phyloP scores from a whole-genome alignment of 2,888 invertebrate genomes.

The Neoaliturus tenellus region DNA sequence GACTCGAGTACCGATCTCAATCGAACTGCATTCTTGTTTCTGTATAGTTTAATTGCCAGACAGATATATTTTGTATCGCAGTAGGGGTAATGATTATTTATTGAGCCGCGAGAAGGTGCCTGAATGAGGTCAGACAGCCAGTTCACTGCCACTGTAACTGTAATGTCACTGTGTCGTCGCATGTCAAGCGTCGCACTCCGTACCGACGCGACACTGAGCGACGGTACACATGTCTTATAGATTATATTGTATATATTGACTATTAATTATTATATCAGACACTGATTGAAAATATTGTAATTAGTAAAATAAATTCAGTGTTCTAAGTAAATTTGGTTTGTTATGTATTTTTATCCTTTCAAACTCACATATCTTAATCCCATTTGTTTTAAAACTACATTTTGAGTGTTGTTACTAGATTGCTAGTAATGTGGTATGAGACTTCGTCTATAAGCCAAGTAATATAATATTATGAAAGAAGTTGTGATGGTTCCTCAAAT shows the following conservation, averaged over 20 bases:
- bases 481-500: no score
- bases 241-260: slow-evolving; percentile 58
- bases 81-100: slow-evolving; percentile 49
- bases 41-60: slow-evolving; percentile 7
- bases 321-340: slow-evolving; percentile 19
- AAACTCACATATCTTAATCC: no score
- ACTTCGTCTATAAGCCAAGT: no score
- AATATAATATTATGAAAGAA: no score
- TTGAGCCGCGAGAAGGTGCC: slow-evolving; percentile 55
- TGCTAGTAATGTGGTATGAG: no score
- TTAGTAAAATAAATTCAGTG: slow-evolving; percentile 60
- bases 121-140: slow-evolving; percentile 55
- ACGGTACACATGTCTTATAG: slow-evolving; percentile 50
- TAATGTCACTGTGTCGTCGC: slow-evolving; percentile 7
- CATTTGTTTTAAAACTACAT: no score
- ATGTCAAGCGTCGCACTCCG: no score
- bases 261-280: slow-evolving; percentile 48
- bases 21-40: slow-evolving; percentile 1
- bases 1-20: slow-evolving; percentile 41
- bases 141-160: slow-evolving; percentile 58
- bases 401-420: no score
- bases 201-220: no score
- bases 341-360: no score
- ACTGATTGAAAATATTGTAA: slow-evolving; percentile 61
- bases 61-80: slow-evolving; percentile 41